Base-by-base conservation (phyloP, 1,140 invertebrate species). In the Trachelipus rathkii region DNA sequence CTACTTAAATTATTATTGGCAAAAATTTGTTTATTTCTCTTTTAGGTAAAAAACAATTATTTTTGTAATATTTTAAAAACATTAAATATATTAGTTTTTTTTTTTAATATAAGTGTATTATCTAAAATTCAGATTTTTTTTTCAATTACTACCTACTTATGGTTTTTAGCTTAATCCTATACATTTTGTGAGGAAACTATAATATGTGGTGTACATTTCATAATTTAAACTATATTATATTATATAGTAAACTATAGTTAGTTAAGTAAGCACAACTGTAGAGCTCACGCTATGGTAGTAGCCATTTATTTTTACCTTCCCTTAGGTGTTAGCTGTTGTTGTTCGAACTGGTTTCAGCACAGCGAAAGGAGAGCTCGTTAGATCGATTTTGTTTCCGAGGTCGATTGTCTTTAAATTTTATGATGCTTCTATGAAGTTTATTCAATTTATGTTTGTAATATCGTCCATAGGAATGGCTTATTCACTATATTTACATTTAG, bases 341-440 rank as follows among this genome's bases (percentile, higher is more conserved):
- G 87, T 89, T 23, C 83, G 85, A 71, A 89, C 89, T 69, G 88
- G 89, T 7, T 90, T 89, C 83, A 83, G 82, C 33, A 90, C 89
- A 24, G 84, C 87, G 1, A 90, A 90, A 84, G 89, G 89, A 21
- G 88, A 89, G 78, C 82, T 90, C 10, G 86, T 90, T 44, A 85
- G 88, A 21, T 88, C 89, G 5, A 90, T 90, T 69, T 81, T 90
- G 21, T 89, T 86, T 79, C 89, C 89, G 2, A 88, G 88, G 82
- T 87, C 88, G 10, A 83, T 89, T 11, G 88, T 86, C 66, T 89
- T 90, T 80, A 87, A 89, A 76, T 89, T 90, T 81, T 87, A 89
- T 78, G 82, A 84, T 71, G 89, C 90, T 82, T 85, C 88, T 8
- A 84, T 88, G 78, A 85, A 85, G 75, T 90, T 89, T 84, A 85